These are phyloP conservation scores for Temnothorax longispinosus DNA, from an alignment of 1,140 invertebrate species.

Conservation along the genomic window DNA sequence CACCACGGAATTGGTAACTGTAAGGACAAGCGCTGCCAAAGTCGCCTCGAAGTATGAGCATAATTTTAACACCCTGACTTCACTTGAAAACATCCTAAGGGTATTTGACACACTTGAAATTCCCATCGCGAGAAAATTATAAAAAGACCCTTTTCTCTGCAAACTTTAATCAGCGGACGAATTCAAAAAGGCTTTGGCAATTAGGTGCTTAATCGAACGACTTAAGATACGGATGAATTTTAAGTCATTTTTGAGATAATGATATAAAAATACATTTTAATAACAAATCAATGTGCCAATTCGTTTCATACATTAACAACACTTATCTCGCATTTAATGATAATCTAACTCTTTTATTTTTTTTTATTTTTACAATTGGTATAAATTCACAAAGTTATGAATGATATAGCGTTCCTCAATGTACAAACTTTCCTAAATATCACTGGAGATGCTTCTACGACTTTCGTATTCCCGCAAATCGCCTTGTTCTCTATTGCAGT, in stretches of 20 bases:
- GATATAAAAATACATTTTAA: neutral
- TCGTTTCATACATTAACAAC: neutral
- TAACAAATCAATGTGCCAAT: neutral
- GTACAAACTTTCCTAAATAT: neutral
- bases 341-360: neutral
- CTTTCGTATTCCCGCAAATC: neutral
- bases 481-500: neutral
- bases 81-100: slow-evolving; percentile 13
- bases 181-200: neutral
- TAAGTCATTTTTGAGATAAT: neutral
- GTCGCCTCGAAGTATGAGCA: slow-evolving; percentile 28
- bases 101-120: slow-evolving; percentile 44
- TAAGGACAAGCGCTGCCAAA: slow-evolving; percentile 12
- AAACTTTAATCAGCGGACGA: neutral
- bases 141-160: neutral
- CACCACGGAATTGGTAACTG: neutral
- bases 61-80: slow-evolving; percentile 51
- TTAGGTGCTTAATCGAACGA: neutral
- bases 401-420: neutral
- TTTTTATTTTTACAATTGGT: neutral
- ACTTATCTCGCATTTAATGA: neutral
- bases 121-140: neutral
- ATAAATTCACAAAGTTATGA: neutral
- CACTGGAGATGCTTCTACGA: neutral
- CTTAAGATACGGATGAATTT: neutral